Percentiles rank a stretch among this genome's conserved stretches.
Evolutionary conservation across 1,140 invertebrate species (phyloP).

Genomic region (Bombus ignitus): DNA sequence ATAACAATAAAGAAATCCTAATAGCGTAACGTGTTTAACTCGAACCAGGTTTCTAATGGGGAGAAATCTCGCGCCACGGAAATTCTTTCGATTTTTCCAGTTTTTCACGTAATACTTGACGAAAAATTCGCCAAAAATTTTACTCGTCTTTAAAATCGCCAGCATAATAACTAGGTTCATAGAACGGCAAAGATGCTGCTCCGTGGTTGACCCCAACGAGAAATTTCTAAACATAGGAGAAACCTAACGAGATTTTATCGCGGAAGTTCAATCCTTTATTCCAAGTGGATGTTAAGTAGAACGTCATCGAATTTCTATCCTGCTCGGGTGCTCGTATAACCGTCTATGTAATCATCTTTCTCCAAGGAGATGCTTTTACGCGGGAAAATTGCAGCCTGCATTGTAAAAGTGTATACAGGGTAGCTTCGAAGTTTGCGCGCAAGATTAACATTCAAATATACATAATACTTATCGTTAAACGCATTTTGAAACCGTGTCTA

Average conservation of each 20-base stretch:
- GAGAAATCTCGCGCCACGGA: slow-evolving; percentile 6
- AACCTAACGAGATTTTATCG: slow-evolving; percentile 37
- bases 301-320: slow-evolving; percentile 24
- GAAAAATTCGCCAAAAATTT: neutral
- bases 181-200: no score
- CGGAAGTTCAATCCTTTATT: slow-evolving; percentile 25
- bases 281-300: slow-evolving; percentile 14
- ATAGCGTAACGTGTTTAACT: neutral
- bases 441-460: neutral
- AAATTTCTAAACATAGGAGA: slow-evolving; percentile 37
- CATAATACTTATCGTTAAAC: no score
- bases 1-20: neutral
- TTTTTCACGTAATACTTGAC: neutral
- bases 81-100: no score
- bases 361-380: neutral
- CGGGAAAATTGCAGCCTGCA: neutral
- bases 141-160: neutral
- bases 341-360: neutral
- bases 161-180: neutral
- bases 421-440: neutral
- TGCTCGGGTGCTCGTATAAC: neutral
- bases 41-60: no score
- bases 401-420: neutral
- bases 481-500: neutral
- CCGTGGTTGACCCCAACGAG: slow-evolving; percentile 7